Evolutionary conservation across 64 coral and sea anemone genomes (phyloP), one percentile per base, ranked within the genome.

Genomic region (Cladopsammia gracilis): DNA sequence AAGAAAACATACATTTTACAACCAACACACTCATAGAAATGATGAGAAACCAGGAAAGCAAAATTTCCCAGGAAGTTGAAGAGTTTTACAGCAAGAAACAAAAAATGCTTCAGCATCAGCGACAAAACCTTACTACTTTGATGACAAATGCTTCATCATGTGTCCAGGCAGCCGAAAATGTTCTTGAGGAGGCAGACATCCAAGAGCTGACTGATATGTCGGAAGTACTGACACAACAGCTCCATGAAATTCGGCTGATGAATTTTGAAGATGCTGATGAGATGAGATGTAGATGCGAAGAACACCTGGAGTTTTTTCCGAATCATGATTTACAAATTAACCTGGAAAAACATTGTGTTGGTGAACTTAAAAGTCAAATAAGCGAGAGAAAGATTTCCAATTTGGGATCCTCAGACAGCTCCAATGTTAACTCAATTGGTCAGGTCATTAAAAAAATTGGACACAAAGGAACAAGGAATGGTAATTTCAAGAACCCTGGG

Each of bases 401-500:
- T 45, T 45, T 64, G 22, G 72, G 7, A 14, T 76, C 46, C 43
- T 56, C 15, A 22, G 58, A 26, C 15, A 15, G 48, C 15, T 22
- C 81, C 5, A 54, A 68, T 3, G 34, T 79, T 26, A 50, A 53
- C 15, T 44, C n/a, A 18, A 76, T 94, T 19, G 96, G 96, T 3
- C 76, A 87, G 47, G 92, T 98, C 7, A 58, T 98, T 65, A 89
- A 94, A 79, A 98, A 90, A 80, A 86, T 98, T 94, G 96, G 96
- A 26, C 96, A 86, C 25, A 98, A 91, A 47, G 96, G 96, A 0
- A 88, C 92, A 16, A 98, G 85, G 22, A 98, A 83, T 72, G 96
- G 92, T 13, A 88, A 88, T 64, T 98, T 98, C 79, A 98, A 94
- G 64, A 86, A 93, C 58, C 96, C 96, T 13, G 92, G 91, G 22